Conservation (phyloP, 2,888 invertebrate species). For the Drosophila infuscata region DNA sequence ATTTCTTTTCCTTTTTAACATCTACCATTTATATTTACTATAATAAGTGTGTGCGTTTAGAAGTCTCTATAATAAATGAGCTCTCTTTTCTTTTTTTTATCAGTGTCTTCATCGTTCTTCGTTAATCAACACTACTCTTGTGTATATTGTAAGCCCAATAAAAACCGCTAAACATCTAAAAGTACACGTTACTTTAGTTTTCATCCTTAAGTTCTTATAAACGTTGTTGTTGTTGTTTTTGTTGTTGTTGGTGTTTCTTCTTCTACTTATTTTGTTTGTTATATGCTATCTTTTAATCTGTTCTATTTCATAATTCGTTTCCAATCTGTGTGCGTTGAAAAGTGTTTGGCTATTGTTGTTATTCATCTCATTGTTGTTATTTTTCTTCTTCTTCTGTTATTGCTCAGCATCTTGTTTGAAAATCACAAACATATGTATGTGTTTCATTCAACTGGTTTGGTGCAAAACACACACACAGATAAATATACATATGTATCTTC, state of each 20-base stretch:
- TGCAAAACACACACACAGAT: background rate
- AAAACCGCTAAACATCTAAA: conserved; percentile 62
- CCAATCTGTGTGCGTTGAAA: conserved; percentile 2
- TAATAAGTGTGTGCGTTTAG: background rate
- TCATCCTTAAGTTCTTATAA: conserved; percentile 19
- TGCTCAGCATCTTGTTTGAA: background rate
- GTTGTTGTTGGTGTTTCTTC: conserved; percentile 5
- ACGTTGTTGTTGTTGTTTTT: conserved; percentile 1
- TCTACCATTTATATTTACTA: background rate
- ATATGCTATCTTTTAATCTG: conserved; percentile 1
- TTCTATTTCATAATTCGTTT: background rate
- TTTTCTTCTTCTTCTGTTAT: background rate
- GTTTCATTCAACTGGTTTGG: conserved; percentile 17
- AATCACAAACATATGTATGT: background rate
- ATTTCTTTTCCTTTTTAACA: background rate
- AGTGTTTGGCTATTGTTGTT: conserved; percentile 2
- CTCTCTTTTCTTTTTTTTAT: conserved; percentile 4
- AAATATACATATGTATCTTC: background rate
- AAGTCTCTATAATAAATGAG: conserved; percentile 17
- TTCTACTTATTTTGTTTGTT: background rate
- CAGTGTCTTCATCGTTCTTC: conserved; percentile 4
- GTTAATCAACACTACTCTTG: conserved; percentile 2
- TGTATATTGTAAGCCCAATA: conserved; percentile 64
- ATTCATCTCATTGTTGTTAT: conserved; percentile 1
- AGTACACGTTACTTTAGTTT: conserved; percentile 39